These are phyloP conservation scores for Drosophila oshimai DNA, from an alignment of 1,140 invertebrate species.

Conservation along the genomic window DNA sequence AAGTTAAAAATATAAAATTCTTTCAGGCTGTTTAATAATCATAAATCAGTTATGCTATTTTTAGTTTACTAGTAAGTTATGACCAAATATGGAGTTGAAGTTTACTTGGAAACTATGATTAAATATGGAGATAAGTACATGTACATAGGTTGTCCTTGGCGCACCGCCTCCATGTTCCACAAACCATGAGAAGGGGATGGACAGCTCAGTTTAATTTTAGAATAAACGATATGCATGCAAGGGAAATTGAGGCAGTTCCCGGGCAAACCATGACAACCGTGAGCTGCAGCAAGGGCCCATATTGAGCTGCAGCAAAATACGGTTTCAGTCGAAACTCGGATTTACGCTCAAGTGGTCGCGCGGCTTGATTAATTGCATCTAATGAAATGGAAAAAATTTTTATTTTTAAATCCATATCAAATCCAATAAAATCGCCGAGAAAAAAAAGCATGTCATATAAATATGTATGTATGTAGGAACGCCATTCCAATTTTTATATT, in stretches of 20 bases:
- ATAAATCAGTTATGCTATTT: too few species aligned
- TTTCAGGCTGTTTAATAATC: too few species aligned
- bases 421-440: conserved; percentile 13
- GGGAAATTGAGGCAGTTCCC: background rate
- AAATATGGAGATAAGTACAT: too few species aligned
- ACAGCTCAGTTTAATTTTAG: conserved; percentile 36
- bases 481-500: conserved; percentile 33
- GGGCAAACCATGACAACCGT: conserved; percentile 22
- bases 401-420: conserved; percentile 21
- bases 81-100: too few species aligned
- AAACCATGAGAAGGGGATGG: background rate
- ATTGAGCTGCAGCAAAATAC: background rate
- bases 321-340: background rate
- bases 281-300: background rate
- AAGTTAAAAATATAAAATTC: too few species aligned
- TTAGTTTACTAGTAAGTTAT: too few species aligned
- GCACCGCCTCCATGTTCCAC: background rate
- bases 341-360: background rate
- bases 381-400: background rate
- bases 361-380: background rate
- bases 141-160: too few species aligned
- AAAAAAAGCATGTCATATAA: conserved; percentile 11
- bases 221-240: conserved; percentile 8
- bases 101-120: too few species aligned
- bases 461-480: conserved; percentile 22